Base-by-base conservation (phyloP, 2,797 vertebrate species). In the Cercopithecus petaurista region DNA sequence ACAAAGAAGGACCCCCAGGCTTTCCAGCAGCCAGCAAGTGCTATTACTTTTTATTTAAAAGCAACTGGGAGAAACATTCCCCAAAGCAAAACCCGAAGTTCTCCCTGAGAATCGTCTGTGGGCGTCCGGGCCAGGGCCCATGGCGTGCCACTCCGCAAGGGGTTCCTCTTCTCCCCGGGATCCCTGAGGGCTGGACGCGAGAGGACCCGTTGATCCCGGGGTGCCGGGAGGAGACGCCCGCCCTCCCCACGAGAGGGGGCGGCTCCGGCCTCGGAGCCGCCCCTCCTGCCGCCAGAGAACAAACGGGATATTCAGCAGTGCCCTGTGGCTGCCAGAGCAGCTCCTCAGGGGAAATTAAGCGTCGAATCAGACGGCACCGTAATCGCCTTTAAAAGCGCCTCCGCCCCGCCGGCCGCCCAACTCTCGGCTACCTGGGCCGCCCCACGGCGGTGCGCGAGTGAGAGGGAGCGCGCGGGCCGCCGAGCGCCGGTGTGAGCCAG, bases 241-340 rank as follows among this genome's bases (percentile, higher is more conserved):
- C 80, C 67, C 19, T 46, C 85, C 81, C 90, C 95, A 30, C 72
- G 95, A 33, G 87, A 91, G 97, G 95, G 73, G 96, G 95, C 48
- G 95, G 76, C 97, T 61, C 57, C 10, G 67, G 36, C 88, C 30
- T 9, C 5, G 80, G 83, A 85, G 96, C 96, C 93, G 83, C 94
- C 99, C 99, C 99, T 98, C 98, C 99, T 92, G 90, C 83, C 28
- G 83, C 96, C 97, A 83, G 88, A 93, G 99, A 99, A 99, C 99
- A 99, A 99, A 99, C 99, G 98, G 98, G 98, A 99, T 98, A 99
- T 99, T 99, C 99, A 99, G 99, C 98, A 90, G 97, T 93, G 98
- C 97, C 97, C 96, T 97, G 98, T 85, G 97, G 98, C 99, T 98
- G 99, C 98, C 96, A 95, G 98, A 95, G 98, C 98, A 98, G 98